phyloP scores from a whole-genome alignment of 2,797 vertebrate genomes.

The Cynodonichthys magdalenae region DNA sequence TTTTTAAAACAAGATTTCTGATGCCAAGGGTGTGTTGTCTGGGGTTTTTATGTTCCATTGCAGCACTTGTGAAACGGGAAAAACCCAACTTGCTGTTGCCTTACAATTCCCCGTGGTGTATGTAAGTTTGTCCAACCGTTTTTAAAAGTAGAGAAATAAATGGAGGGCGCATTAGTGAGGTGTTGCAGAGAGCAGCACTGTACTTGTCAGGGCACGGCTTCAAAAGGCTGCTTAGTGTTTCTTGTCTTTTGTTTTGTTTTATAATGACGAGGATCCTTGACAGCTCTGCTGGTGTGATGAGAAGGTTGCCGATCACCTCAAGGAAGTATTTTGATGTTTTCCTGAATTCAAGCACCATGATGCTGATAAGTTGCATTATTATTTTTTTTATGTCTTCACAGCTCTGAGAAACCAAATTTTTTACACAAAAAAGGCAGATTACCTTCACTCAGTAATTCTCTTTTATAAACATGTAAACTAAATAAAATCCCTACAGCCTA shows the following conservation, averaged over 20 bases:
- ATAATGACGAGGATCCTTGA: slow-evolving; percentile 46
- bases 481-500: too few relatives aligned
- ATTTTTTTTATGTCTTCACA: slow-evolving; percentile 10
- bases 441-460: too few relatives aligned
- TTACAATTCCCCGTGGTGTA: slow-evolving; percentile 70
- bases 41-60: slow-evolving; percentile 65
- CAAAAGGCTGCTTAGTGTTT: slow-evolving; percentile 50
- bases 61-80: slow-evolving; percentile 67
- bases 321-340: slow-evolving; percentile 67
- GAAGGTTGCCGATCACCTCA: slow-evolving; percentile 54
- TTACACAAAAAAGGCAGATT: background rate
- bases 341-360: slow-evolving; percentile 49
- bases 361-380: slow-evolving; percentile 34
- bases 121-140: slow-evolving; percentile 58
- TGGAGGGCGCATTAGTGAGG: slow-evolving; percentile 39
- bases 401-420: background rate
- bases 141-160: slow-evolving; percentile 55
- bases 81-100: slow-evolving; percentile 73
- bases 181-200: slow-evolving; percentile 42
- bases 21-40: slow-evolving; percentile 66
- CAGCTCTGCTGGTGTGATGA: slow-evolving; percentile 54
- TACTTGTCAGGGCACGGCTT: slow-evolving; percentile 60
- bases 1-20: slow-evolving; percentile 41
- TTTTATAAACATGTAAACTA: too few relatives aligned
- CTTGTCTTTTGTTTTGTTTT: slow-evolving; percentile 58